phyloP scores from a whole-genome alignment of 2,888 invertebrate genomes.

The Chromoteleia sp. region DNA sequence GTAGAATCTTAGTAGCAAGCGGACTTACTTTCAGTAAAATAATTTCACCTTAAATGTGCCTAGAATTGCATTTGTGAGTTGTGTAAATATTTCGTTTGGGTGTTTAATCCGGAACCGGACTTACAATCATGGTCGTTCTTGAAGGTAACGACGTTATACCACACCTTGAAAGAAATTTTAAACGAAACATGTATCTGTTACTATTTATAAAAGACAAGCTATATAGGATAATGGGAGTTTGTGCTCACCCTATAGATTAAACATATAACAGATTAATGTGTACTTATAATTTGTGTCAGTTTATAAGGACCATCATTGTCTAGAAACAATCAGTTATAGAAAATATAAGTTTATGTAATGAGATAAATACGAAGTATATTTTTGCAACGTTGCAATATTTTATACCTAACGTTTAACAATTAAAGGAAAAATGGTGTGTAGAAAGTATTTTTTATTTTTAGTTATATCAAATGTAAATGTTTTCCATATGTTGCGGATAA shows the following conservation, averaged over 20 bases:
- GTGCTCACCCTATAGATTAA: too few species aligned
- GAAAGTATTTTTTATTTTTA: too few species aligned
- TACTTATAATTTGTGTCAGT: conserved; percentile 18
- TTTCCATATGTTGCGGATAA: too few species aligned
- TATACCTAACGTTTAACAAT: too few species aligned
- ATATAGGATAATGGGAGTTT: too few species aligned
- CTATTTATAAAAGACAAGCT: conserved; percentile 34
- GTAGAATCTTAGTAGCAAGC: conserved; percentile 13
- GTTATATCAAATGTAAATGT: too few species aligned
- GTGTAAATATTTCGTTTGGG: conserved; percentile 41
- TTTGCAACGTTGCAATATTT: too few species aligned
- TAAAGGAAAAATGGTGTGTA: too few species aligned
- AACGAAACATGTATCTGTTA: conserved; percentile 27
- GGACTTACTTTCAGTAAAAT: conserved; percentile 16
- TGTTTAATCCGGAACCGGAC: conserved; percentile 67
- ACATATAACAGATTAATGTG: conserved; percentile 7
- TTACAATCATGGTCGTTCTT: conserved; percentile 62
- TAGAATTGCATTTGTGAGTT: conserved; percentile 34
- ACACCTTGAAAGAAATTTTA: conserved; percentile 53
- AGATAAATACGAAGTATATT: too few species aligned
- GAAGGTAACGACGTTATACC: conserved; percentile 59
- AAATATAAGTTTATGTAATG: too few species aligned
- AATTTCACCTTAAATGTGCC: conserved; percentile 28
- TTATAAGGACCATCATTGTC: too few species aligned
- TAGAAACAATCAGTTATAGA: too few species aligned